Evolutionary conservation across 2,888 invertebrate species (phyloP), one percentile per base, ranked within the genome.

Genomic region (Hesperia comma): DNA sequence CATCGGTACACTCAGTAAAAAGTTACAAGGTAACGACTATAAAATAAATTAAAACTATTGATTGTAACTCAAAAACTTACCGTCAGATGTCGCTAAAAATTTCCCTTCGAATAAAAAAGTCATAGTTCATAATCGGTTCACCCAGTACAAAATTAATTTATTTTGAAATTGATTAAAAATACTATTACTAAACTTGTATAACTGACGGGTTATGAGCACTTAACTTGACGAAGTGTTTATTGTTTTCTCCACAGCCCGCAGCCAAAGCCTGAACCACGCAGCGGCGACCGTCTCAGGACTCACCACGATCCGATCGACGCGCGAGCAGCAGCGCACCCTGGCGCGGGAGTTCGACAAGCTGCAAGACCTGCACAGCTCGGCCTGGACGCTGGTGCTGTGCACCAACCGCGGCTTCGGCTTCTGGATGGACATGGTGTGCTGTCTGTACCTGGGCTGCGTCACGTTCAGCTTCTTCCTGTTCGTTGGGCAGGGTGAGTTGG

Each of bases 241-340:
- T n/a, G n/a, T n/a, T n/a, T n/a, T n/a, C n/a, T n/a, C 53, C 53
- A 0, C 81, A 97, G 97, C 96, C 40, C 94, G 97, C 62, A 97
- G 97, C 75, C 98, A 98, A 14, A 96, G 98, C 0, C 96, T 97
- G 77, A 95, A 96, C 62, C 97, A 98, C 82, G 88, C 98, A 17
- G 96, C 95, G 69, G 96, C 97, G 0, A 96, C 97, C 0, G 93
- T 98, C 1, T 95, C 96, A 73, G 98, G 98, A 0, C 87, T 98
- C 2, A 94, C 96, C 3, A 97, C 97, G 0, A 96, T 98, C 67
- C 89, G 98, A 54, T 96, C 97, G 0, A 95, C 96, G 62, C 91
- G 94, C 12, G 95, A 95, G 0, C 92, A 95, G 57, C 95, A 96
- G 81, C 87, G 94, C 7, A 93, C 95, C 10, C 93, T 98, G 41